Evolutionary conservation across 2,888 invertebrate genomes (phyloP), one percentile per base, ranked within the genome.

Genomic region (Acholoe squamosa): DNA sequence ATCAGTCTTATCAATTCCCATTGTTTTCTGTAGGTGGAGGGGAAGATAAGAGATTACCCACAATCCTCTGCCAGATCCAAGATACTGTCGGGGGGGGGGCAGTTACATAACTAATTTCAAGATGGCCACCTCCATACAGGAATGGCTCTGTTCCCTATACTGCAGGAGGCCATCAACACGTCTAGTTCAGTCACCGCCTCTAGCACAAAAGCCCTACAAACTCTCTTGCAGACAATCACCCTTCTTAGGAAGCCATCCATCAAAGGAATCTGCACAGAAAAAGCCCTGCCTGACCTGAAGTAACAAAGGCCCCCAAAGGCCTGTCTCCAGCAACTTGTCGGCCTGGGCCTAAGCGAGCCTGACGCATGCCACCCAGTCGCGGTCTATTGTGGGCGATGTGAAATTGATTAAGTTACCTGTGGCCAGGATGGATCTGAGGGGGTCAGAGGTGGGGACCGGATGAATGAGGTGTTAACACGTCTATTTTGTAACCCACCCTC

Each of bases 381-480:
- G 34, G 34, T 25, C 80, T 80, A 33, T 80, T 80, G 80, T 80
- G 80, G 34, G 34, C 80, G 34, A 19, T 34, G 34, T 43, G 80
- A 33, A 80, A 80, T 80, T 80, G 80, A 80, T 80, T 80, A 80
- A 80, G 80, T 80, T 80, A 80, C 80, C 80, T 80, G 80, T 34
- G 33, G 34, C 33, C 80, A 71, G 28, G 71, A 71, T 43, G 80
- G 80, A 80, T 80, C 80, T 34, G 80, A 25, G 80, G 34, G 80
- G 43, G 80, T 80, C 43, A 43, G 43, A 43, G 80, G 80, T 80
- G 80, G 80, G 76, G 34, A 16, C 33, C 34, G 34, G 80, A 43
- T 33, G 80, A 43, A 43, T 43, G 33, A 80, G 80, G 80, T 43
- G 80, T 80, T 80, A 80, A 80, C 14, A n/a, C 80, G 25, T 34